Evolutionary conservation across 2,113 vertebrate species (phyloP), one percentile per base, ranked within the genome.

Genomic region (Isichthys henryi): DNA sequence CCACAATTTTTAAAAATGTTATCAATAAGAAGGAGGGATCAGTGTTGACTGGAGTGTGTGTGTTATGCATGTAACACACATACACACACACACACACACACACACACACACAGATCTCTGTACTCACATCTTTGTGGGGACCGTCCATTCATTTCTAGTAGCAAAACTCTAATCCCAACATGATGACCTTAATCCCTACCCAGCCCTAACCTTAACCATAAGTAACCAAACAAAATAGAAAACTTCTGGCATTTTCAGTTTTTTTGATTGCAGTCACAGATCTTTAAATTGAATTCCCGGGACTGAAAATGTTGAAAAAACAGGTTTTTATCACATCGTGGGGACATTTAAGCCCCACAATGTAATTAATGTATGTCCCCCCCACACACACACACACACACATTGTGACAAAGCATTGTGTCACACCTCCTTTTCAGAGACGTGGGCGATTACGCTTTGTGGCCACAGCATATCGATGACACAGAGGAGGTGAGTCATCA

Each of bases 401-500:
- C 13, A 27, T n/a, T 19, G 87, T 66, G 52, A 88, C 87, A 88
- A 62, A 88, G 31, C 52, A 23, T 62, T 15, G 49, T 88, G 87
- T 88, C 87, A 88, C 87, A 62, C 87, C 87, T 88, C 39, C 45
- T 66, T 88, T 66, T 66, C 15, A 43, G 56, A 43, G 87, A 66
- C 35, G 87, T 21, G 56, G 56, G 87, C 39, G 85, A 88, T 66
- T 66, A 35, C 27, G 56, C 87, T 66, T 13, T 88, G 35, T 91
- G 90, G 90, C 82, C 86, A 52, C 86, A 52, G 85, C 91, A 88
- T 92, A 91, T 85, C 90, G 88, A 92, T 92, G 92, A 91, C 91
- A 92, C 90, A 91, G 90, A 89, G 89, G 89, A 90, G 91, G 92
- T 93, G 92, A 93, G 91, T 93, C 92, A 93, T 92, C 91, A 89